Base-by-base conservation (phyloP, 2,888 invertebrate species). In the Alloscopus bannaensis region DNA sequence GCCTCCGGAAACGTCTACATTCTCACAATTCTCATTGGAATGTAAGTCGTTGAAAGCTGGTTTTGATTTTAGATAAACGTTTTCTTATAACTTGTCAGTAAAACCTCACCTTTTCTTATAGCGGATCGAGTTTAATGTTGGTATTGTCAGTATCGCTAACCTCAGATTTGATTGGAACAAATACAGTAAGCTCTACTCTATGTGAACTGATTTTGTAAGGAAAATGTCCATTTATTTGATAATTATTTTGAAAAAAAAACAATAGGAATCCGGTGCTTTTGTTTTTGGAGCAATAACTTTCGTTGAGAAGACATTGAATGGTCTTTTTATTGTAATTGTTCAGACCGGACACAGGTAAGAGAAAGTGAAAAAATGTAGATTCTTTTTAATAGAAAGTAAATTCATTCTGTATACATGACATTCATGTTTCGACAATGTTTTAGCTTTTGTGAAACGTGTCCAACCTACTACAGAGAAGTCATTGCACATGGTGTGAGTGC, bases 121-220 rank as follows among this genome's bases (percentile, higher is more conserved):
- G 76, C 55, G 76, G 76, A 2, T 76, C 76, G 42, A 76, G 76
- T 40, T 69, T 76, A 36, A 76, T 86, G 72, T 81, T 86, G 6
- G 83, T 86, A 2, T 55, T 86, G 18, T 78, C 85, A 0, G 81
- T 87, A 6, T 84, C 86, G 3, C 84, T 86, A 45, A 85, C 85
- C 0, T 86, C 86, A 6, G 87, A 87, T 72, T 83, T 87, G 24
- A 87, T 87, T 29, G 87, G 86, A 29, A 80, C 72, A 16, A 84
- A 86, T 60, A 86, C 86, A 50, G 86, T 84, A 71, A 69, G 59
- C 22, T n/a, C 6, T n/a, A 13, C 47, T 4, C 6, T 3, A 47
- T 47, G 18, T 47, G 11, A 47, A 36, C 13, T 47, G 47, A 6
- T 47, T n/a, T n/a, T n/a, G n/a, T n/a, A n/a, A n/a, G n/a, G n/a